Conservation (phyloP, 1,140 invertebrate species). For the Cylas formicarius region DNA sequence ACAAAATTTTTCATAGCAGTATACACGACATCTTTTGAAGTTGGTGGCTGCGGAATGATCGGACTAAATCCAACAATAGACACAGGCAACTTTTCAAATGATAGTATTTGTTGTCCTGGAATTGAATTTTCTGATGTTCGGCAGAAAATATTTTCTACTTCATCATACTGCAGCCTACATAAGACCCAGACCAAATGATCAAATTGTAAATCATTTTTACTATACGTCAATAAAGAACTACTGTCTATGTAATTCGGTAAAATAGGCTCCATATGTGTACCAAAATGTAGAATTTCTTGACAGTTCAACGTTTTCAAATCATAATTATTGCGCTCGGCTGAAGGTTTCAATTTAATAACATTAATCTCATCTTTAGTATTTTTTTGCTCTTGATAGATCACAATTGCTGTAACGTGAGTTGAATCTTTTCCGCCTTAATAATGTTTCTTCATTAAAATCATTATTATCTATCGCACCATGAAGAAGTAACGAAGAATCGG, state of each 20-base stretch:
- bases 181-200: slow-evolving; percentile 19
- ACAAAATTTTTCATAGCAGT: slow-evolving; percentile 19
- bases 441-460: slow-evolving; percentile 20
- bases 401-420: slow-evolving; percentile 19
- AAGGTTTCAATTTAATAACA: slow-evolving; percentile 16
- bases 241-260: slow-evolving; percentile 6
- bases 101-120: slow-evolving; percentile 21
- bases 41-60: slow-evolving; percentile 10
- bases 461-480: slow-evolving; percentile 21
- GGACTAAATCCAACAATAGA: slow-evolving; percentile 17
- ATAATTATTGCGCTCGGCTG: slow-evolving; percentile 5
- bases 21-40: slow-evolving; percentile 10
- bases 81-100: slow-evolving; percentile 13
- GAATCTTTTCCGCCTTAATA: slow-evolving; percentile 17
- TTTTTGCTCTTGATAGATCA: slow-evolving; percentile 15
- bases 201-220: slow-evolving; percentile 16
- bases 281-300: slow-evolving; percentile 12
- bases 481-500: slow-evolving; percentile 16
- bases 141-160: slow-evolving; percentile 14
- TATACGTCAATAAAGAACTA: slow-evolving; percentile 7
- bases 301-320: slow-evolving; percentile 17
- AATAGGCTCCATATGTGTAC: slow-evolving; percentile 7
- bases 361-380: slow-evolving; percentile 5
- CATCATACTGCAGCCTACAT: slow-evolving; percentile 20
- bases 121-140: slow-evolving; percentile 16